Evolutionary conservation across 2,113 vertebrate species (phyloP).

Genomic region (cat (Felis catus)): F.catus_Fca126_mat1.0 CM031412.1:9808501-9809000

Average conservation of each 20-base stretch:
- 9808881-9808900: background rate
- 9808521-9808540: too few relatives aligned
- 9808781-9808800: background rate
- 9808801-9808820: background rate
- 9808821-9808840: background rate
- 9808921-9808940: background rate
- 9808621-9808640: background rate
- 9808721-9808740: background rate
- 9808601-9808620: background rate
- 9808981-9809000: background rate
- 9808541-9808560: background rate
- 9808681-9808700: background rate
- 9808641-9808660: background rate
- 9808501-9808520: background rate
- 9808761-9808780: background rate
- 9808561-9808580: background rate
- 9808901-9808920: background rate
- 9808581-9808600: background rate
- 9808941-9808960: background rate
- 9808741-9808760: background rate
- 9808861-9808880: background rate
- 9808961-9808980: background rate
- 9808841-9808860: background rate
- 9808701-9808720: background rate
- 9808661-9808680: background rate